Base-by-base conservation (phyloP, 2,797 vertebrate genomes). In the Macropus fuliginosus region DNA sequence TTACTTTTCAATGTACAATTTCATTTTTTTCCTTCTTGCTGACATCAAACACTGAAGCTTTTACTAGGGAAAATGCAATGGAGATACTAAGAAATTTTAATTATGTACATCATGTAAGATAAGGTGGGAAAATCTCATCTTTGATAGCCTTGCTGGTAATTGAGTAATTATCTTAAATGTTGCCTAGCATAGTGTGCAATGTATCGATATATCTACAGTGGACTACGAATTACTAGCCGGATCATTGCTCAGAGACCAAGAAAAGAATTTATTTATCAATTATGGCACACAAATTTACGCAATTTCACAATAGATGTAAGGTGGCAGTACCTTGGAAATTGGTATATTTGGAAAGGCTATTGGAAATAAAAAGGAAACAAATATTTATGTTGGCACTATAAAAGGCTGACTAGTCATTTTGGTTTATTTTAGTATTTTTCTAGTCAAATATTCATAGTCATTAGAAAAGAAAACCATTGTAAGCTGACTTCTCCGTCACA, bases 1-100 rank as follows among this genome's bases (percentile, higher is more conserved):
- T 98, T 98, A 94, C 95, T 96, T 98, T 97, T 97, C 98, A 91
- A 93, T 97, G 96, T 96, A 5, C 29, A 5, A 93, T 97, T 98
- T 50, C 94, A 92, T 54, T 97, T 97, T 3, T 40, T 92, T 90
- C 27, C 31, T 93, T 95, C 55, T 96, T 98, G 46, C 87, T 95
- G 56, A 29, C 56, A 96, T 97, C 93, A 97, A 97, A 94, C 56
- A 62, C 27, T 95, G 34, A 50, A 93, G 62, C 59, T 96, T 96
- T 97, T 93, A 54, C 56, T 97, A 97, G 28, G 91, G 56, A 46
- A 54, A 28, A 57, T 95, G 91, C 89, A 93, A 59, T 21, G 56
- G 81, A 62, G 5, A 93, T 95, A 93, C 89, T 91, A 93, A 94
- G 95, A 91, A 91, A 97, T 56, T 92, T 96, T 89, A 55, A 97